Evolutionary conservation across 2,797 vertebrate species (phyloP).

Genomic region (Acanthis flammea): DNA sequence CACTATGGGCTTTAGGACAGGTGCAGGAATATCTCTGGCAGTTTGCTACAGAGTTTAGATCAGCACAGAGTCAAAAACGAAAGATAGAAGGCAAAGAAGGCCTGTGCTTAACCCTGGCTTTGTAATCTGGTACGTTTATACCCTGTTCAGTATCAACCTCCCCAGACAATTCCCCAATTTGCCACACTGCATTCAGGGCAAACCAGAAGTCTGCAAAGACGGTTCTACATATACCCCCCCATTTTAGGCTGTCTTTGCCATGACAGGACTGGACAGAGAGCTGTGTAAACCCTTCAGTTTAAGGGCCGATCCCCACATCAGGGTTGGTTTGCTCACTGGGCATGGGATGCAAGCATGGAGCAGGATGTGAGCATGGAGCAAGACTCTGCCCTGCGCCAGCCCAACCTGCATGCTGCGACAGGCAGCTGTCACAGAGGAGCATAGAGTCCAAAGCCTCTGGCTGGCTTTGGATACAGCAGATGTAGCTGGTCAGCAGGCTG

Average conservation of each 20-base stretch:
- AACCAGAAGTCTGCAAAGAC: not conserved
- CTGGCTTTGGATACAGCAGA: not conserved
- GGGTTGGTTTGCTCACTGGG: not conserved
- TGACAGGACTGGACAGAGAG: not conserved
- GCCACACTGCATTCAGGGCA: not conserved
- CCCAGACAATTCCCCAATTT: not conserved
- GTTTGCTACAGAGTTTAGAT: not conserved
- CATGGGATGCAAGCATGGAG: not conserved
- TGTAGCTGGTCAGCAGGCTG: slow-evolving; percentile 55
- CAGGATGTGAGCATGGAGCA: fast-evolving
- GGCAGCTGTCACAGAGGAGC: not conserved
- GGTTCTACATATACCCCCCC: not conserved
- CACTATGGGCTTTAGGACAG: not conserved
- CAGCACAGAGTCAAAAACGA: not conserved
- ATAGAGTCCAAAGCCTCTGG: not conserved
- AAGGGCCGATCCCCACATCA: not conserved
- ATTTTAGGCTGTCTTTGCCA: not conserved
- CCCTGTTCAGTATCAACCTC: not conserved
- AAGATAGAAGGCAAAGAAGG: not conserved
- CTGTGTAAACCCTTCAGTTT: not conserved
- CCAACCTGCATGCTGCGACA: fast-evolving
- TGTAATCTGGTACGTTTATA: not conserved
- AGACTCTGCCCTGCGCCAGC: not conserved
- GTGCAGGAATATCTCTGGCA: not conserved
- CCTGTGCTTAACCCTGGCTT: not conserved